Conservation (phyloP, 37 sponge, comb jelly and placozoan genomes). For the Agelas oroides region DNA sequence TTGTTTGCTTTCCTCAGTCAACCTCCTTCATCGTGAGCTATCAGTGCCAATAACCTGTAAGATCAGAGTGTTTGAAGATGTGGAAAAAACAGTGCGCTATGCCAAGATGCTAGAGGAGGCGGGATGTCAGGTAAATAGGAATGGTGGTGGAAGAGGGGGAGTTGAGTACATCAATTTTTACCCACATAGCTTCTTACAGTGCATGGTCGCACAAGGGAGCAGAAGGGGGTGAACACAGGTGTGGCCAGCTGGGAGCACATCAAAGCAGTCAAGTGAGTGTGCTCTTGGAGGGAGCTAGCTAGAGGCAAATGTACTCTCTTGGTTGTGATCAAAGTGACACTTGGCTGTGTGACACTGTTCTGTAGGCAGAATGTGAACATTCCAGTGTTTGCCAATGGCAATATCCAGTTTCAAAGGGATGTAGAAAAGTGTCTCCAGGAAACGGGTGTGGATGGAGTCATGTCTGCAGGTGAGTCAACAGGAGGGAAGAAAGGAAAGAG, state of each 20-base stretch:
- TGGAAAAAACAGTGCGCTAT: conserved; percentile 91
- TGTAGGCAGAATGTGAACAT: conserved; percentile 77
- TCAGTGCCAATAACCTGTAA: conserved; percentile 96
- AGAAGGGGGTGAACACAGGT: conserved; percentile 89
- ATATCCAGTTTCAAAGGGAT: conserved; percentile 86
- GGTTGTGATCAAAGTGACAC: too few relatives aligned
- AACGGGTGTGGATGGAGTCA: conserved; percentile 93
- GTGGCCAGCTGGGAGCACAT: conserved; percentile 97
- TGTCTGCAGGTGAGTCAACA: conserved; percentile 83
- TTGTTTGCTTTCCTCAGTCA: conserved; percentile 47
- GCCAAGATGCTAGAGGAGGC: conserved; percentile 93
- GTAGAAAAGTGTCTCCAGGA: conserved; percentile 78
- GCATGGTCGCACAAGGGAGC: conserved; percentile 94
- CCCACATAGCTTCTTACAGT: conserved; percentile 85
- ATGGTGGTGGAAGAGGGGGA: too few relatives aligned
- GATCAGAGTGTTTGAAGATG: conserved; percentile 93
- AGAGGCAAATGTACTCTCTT: background rate
- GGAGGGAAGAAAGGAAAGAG: background rate
- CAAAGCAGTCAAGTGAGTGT: conserved; percentile 86
- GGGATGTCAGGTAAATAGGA: conserved; percentile 84
- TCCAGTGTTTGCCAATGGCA: conserved; percentile 99
- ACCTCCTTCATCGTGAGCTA: conserved; percentile 65
- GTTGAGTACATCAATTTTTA: too few relatives aligned
- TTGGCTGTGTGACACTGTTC: background rate
- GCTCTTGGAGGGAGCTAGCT: too few relatives aligned